A percentile compares a stretch with the other conserved stretches of the same genome.
These are phyloP conservation scores for Aphrocallistes beatrix DNA, from an alignment of 37 sponge, comb jelly and placozoan species.

Conservation along the genomic window DNA sequence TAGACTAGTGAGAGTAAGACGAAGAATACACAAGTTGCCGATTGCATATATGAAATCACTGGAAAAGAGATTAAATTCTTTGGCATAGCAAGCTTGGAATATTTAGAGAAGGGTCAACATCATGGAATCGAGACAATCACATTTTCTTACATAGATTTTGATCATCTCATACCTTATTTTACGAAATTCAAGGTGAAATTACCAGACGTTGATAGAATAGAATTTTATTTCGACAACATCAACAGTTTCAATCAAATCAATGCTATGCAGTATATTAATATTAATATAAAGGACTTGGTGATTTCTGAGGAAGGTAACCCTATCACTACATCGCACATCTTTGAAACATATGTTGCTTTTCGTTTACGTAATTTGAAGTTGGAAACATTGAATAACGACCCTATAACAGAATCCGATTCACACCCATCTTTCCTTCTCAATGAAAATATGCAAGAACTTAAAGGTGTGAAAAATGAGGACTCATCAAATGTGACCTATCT, in stretches of 20 bases:
- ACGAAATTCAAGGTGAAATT: not conserved
- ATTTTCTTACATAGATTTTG: slow-evolving; percentile 23
- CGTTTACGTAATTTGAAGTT: not conserved
- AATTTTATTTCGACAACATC: not conserved
- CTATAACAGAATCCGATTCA: not conserved
- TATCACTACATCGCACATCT: not conserved
- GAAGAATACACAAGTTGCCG: not conserved
- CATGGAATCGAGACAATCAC: slow-evolving; percentile 23
- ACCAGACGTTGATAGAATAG: slow-evolving; percentile 17
- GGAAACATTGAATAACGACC: not conserved
- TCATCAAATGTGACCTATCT: not conserved
- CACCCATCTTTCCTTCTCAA: not conserved
- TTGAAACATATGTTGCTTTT: not conserved
- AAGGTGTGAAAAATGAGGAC: too few species aligned
- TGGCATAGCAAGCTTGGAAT: not conserved
- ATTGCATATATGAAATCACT: not conserved
- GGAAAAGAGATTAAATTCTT: slow-evolving; percentile 13
- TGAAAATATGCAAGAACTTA: too few species aligned
- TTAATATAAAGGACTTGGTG: not conserved
- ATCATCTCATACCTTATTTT: not conserved
- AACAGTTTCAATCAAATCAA: not conserved
- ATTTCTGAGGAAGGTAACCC: not conserved
- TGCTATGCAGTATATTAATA: not conserved
- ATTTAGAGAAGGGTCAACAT: slow-evolving; percentile 20
- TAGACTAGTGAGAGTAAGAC: not conserved